A percentile compares a stretch with the other conserved stretches of the same genome.
Conservation (phyloP, 1,140 invertebrate genomes). For the Aphelinus atriplicis region DNA sequence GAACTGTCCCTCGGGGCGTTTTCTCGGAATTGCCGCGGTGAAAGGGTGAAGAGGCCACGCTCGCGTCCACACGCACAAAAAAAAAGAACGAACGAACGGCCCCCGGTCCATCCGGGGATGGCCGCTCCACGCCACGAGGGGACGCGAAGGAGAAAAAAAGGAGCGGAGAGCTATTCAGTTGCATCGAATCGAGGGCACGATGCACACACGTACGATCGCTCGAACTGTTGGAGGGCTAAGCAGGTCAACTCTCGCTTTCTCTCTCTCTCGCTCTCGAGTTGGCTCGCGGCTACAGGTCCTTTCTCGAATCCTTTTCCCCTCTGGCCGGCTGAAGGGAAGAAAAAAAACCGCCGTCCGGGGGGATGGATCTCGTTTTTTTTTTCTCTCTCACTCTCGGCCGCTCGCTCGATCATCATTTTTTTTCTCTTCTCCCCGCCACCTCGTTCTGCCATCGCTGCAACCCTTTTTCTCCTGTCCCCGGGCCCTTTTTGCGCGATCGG, state of each 20-base stretch:
- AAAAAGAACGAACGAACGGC: constrained; percentile 18
- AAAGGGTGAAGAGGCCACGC: constrained; percentile 6
- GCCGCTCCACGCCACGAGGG: no score
- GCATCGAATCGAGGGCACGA: constrained; percentile 2
- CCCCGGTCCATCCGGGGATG: not conserved
- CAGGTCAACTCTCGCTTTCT: constrained; percentile 48
- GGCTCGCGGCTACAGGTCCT: no score
- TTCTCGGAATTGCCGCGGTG: no score
- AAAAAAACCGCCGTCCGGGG: constrained; percentile 37
- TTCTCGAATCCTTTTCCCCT: constrained; percentile 59
- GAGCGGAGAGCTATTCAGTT: no score
- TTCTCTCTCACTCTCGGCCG: constrained; percentile 59
- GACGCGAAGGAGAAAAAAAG: no score
- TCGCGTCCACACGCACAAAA: not conserved
- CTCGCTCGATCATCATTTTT: constrained; percentile 59
- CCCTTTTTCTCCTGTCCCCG: no score
- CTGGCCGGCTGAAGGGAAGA: constrained; percentile 54
- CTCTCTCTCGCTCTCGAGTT: not conserved
- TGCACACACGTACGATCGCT: constrained; percentile 14
- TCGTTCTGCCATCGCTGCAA: constrained; percentile 47
- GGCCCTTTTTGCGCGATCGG: constrained; percentile 25
- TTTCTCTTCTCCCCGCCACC: constrained; percentile 57
- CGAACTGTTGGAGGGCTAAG: constrained; percentile 46
- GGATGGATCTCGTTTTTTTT: constrained; percentile 58
- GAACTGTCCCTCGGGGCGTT: not conserved